Percentiles rank a stretch among this genome's conserved stretches.
phyloP scores from a whole-genome alignment of 2,888 invertebrate species.

The Cosmia trapezina region DNA sequence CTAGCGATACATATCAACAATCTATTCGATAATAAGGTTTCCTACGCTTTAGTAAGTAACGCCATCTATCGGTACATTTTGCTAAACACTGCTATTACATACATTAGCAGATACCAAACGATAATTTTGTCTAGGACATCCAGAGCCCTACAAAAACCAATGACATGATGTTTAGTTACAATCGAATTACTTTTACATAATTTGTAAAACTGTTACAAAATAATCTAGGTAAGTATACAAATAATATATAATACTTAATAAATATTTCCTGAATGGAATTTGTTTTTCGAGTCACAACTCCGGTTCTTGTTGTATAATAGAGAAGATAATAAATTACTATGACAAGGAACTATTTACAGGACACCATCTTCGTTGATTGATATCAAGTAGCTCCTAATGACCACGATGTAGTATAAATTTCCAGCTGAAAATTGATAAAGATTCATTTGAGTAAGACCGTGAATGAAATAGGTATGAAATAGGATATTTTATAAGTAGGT shows the following conservation, averaged over 20 bases:
- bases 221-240: not conserved
- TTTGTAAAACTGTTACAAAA: slow-evolving; percentile 1
- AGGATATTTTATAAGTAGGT: not conserved
- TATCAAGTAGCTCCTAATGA: slow-evolving; percentile 86
- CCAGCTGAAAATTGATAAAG: slow-evolving; percentile 77
- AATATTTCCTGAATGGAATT: not conserved
- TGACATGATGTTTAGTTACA: not conserved
- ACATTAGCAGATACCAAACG: slow-evolving; percentile 32
- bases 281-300: slow-evolving; percentile 1
- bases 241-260: not conserved
- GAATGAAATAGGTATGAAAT: not conserved
- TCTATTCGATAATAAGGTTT: slow-evolving; percentile 52
- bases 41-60: slow-evolving; percentile 27
- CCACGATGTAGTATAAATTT: slow-evolving; percentile 86
- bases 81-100: slow-evolving; percentile 44
- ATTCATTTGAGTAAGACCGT: not conserved
- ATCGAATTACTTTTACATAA: not conserved
- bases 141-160: slow-evolving; percentile 28
- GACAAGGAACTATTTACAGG: slow-evolving; percentile 73
- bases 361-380: slow-evolving; percentile 87
- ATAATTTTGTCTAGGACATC: slow-evolving; percentile 54
- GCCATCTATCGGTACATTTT: slow-evolving; percentile 46
- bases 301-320: not conserved
- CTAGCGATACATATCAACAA: slow-evolving; percentile 60
- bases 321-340: not conserved